These are phyloP conservation scores for Calliphora vomitoria DNA, from an alignment of 2,888 invertebrate genomes.

Conservation along the genomic window DNA sequence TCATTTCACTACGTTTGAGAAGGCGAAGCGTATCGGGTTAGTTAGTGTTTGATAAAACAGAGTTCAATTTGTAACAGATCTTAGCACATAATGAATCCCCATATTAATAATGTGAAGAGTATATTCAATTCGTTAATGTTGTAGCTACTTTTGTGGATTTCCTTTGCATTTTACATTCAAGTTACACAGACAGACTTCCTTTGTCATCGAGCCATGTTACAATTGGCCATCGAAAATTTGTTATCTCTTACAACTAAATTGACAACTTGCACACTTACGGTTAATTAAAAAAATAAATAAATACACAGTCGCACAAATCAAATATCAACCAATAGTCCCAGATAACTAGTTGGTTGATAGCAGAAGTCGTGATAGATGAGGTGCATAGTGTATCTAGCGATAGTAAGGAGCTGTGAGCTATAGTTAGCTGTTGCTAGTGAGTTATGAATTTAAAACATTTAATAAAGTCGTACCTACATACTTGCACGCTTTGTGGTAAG, in stretches of 20 bases:
- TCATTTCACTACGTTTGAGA: no score
- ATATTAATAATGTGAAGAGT: neutral
- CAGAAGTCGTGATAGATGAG: conserved; percentile 18
- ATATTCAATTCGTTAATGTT: neutral
- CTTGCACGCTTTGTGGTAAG: conserved; percentile 33
- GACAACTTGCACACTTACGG: conserved; percentile 79
- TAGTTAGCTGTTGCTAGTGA: neutral
- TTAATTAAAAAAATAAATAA: conserved; percentile 75
- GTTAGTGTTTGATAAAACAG: no score
- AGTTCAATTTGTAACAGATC: no score
- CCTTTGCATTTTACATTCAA: neutral
- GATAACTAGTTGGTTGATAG: neutral
- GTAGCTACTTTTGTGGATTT: neutral
- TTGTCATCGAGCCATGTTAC: conserved; percentile 18
- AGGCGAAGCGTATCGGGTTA: no score
- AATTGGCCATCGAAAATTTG: conserved; percentile 73
- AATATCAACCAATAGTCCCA: conserved; percentile 6
- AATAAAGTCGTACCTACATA: conserved; percentile 20
- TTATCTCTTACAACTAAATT: conserved; percentile 79
- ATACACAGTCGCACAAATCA: conserved; percentile 19
- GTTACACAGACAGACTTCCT: neutral
- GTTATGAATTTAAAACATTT: conserved; percentile 55
- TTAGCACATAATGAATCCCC: no score
- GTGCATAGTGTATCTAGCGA: neutral
- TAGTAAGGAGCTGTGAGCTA: neutral